These are phyloP conservation scores for Cylloceria caligata DNA, from an alignment of 2,888 invertebrate species.

Conservation along the genomic window DNA sequence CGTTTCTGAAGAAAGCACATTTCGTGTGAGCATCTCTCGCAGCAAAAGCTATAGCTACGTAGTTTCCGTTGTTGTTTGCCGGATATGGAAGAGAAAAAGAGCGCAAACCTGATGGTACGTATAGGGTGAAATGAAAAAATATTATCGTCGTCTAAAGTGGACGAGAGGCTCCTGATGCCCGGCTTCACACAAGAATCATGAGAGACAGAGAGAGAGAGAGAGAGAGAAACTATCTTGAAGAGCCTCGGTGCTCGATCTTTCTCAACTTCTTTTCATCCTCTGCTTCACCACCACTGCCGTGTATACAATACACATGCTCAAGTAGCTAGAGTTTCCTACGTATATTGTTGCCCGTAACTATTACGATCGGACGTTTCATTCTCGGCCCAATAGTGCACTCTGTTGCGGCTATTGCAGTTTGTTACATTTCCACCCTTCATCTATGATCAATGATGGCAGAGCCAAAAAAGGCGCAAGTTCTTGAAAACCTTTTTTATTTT, in stretches of 20 bases:
- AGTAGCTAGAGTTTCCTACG: neutral
- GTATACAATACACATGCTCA: neutral
- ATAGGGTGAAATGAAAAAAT: conserved; percentile 60
- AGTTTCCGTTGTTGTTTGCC: conserved; percentile 13
- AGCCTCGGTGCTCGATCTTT: conserved; percentile 36
- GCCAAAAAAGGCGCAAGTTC: no score
- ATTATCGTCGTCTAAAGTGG: conserved; percentile 47
- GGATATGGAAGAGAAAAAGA: conserved; percentile 17
- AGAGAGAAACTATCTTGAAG: conserved; percentile 52
- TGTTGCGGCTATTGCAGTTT: neutral
- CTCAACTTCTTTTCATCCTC: conserved; percentile 25
- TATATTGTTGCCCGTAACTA: conserved; percentile 42
- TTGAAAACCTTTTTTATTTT: no score
- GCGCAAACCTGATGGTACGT: neutral
- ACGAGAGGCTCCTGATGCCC: conserved; percentile 3
- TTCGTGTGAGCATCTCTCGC: conserved; percentile 34
- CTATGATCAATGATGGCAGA: neutral
- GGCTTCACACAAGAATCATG: neutral
- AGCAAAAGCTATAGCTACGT: conserved; percentile 27
- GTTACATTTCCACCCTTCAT: neutral
- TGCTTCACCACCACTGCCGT: neutral
- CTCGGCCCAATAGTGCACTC: conserved; percentile 9
- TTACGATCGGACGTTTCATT: conserved; percentile 47
- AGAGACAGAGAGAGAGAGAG: neutral
- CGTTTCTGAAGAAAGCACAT: conserved; percentile 48